Base-by-base conservation (phyloP, 2,888 invertebrate genomes). In the Drosophila merina region DNA sequence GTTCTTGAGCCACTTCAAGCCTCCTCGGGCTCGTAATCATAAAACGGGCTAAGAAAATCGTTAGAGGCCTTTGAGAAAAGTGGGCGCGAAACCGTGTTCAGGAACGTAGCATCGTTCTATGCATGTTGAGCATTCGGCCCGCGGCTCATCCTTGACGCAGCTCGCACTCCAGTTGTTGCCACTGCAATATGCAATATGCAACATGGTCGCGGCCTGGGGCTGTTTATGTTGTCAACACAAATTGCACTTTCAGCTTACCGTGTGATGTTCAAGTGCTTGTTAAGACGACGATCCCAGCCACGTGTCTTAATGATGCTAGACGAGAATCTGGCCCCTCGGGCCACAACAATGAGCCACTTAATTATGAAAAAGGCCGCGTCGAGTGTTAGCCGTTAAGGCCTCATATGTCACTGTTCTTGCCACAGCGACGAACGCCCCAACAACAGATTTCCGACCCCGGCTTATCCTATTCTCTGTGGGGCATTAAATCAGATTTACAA, bases 211-310 rank as follows among this genome's bases (percentile, higher is more conserved):
- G 47, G 12, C 56, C 52, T 30, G 42, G 28, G 63, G 64, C 48
- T 57, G 58, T 79, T 76, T 79, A 72, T 75, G 86, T 67, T 73
- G 81, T 73, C 74, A 73, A 73, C 74, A 67, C 79, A 87, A 83
- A 81, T 82, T 87, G 87, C 86, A 85, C 87, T 85, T 82, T 74
- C 67, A 30, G 74, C 68, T 74, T 56, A 50, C 48, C 74, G 74
- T 86, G 72, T 87, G 75, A 79, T 88, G 86, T 79, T 84, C 80
- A 82, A 87, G 88, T 87, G 77, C 57, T 77, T 83, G 88, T 78
- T 84, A 70, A 82, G 67, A 79, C 71, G 79, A 69, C 69, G 86
- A 82, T 77, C 45, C 45, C 64, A 54, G 57, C 66, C 79, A 79
- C 86, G 76, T 86, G 86, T 77, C 86, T 77, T 86, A 79, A 83